Percentiles rank a stretch among this genome's conserved stretches.
Evolutionary conservation across 2,113 vertebrate genomes (phyloP).

Genomic region (Sardina pilchardus): DNA sequence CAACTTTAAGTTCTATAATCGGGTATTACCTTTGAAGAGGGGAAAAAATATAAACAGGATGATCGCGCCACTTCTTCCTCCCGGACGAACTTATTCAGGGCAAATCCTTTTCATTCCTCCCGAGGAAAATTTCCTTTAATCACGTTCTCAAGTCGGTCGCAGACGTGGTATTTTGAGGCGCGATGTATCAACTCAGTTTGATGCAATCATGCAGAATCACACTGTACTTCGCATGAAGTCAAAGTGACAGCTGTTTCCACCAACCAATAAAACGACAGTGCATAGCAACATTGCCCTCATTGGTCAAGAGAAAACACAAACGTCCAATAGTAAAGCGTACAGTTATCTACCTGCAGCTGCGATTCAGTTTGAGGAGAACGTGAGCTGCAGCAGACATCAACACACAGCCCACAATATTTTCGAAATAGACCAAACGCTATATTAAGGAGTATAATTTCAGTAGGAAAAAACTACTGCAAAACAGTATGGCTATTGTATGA

Average conservation of each 20-base stretch:
- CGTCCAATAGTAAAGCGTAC: constrained; percentile 8
- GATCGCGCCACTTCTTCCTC: constrained; percentile 55
- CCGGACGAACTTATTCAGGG: constrained; percentile 45
- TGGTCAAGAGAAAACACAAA: constrained; percentile 48
- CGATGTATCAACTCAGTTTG: constrained; percentile 61
- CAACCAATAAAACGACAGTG: constrained; percentile 56
- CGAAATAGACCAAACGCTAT: neutral
- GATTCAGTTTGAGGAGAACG: neutral
- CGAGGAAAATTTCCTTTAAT: constrained; percentile 45
- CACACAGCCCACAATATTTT: neutral
- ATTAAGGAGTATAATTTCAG: neutral
- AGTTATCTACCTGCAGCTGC: constrained; percentile 35
- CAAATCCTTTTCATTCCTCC: constrained; percentile 53
- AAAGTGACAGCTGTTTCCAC: constrained; percentile 58
- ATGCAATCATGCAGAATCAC: constrained; percentile 44
- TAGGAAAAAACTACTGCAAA: neutral
- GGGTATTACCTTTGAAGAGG: constrained; percentile 68
- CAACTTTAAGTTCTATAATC: constrained; percentile 20
- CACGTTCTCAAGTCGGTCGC: constrained; percentile 50
- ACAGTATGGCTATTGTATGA: neutral
- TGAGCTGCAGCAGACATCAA: constrained; percentile 22
- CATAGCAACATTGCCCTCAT: constrained; percentile 70
- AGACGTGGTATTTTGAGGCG: constrained; percentile 72
- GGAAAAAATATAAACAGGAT: constrained; percentile 61
- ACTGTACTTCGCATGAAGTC: constrained; percentile 23